Evolutionary conservation across 2,888 invertebrate genomes (phyloP).

Genomic region (Dascillus cervinus): DNA sequence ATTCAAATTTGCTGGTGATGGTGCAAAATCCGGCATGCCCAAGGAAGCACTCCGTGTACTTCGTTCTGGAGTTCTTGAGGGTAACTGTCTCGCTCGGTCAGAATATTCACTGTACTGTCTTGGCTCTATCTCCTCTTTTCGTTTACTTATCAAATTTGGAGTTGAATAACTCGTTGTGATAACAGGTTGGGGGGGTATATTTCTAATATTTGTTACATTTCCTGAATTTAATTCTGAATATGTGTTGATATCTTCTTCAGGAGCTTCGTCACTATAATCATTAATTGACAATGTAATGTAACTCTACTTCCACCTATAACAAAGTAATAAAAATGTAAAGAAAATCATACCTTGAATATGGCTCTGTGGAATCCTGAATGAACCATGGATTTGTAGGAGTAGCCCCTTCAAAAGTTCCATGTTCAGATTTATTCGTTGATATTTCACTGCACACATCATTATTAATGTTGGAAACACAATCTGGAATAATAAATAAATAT

Average conservation of each 20-base stretch:
- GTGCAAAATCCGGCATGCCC: slow-evolving; percentile 19
- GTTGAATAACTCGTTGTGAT: slow-evolving; percentile 14
- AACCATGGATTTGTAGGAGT: too few relatives aligned
- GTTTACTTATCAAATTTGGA: slow-evolving; percentile 18
- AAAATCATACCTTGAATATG: too few relatives aligned
- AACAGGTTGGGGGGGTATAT: slow-evolving; percentile 8
- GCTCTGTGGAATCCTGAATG: too few relatives aligned
- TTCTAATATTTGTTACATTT: slow-evolving; percentile 5
- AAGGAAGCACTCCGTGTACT: slow-evolving; percentile 25
- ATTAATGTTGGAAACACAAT: slow-evolving; percentile 13
- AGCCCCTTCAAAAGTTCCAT: too few relatives aligned
- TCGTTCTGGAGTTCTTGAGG: slow-evolving; percentile 26
- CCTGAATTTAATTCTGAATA: slow-evolving; percentile 28
- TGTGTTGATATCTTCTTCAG: slow-evolving; percentile 33
- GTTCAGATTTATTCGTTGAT: slow-evolving; percentile 33
- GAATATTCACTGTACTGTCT: slow-evolving; percentile 16
- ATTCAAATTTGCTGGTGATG: slow-evolving; percentile 22
- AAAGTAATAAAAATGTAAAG: too few relatives aligned
- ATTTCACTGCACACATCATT: slow-evolving; percentile 36
- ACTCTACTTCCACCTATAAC: too few relatives aligned
- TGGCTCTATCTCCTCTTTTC: slow-evolving; percentile 17
- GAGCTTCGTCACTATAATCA: slow-evolving; percentile 33
- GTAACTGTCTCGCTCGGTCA: slow-evolving; percentile 12
- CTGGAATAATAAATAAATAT: slow-evolving; percentile 9
- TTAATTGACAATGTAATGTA: too few relatives aligned